A percentile compares a stretch with the other conserved stretches of the same genome.
Conservation (phyloP, 2,888 invertebrate species). For the Chouioia cunea region DNA sequence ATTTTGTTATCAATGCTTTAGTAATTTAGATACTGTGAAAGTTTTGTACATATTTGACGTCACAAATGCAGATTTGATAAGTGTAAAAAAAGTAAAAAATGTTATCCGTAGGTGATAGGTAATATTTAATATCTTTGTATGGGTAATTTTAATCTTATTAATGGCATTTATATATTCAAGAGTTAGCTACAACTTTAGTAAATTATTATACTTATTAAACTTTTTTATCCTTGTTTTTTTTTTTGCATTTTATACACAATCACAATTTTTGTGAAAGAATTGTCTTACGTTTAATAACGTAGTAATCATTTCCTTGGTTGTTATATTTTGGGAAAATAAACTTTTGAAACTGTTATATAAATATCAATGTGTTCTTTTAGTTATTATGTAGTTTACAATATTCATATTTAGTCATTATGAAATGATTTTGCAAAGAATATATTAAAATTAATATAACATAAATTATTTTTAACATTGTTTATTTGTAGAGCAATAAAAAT, state of each 20-base stretch:
- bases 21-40: slow-evolving; percentile 30
- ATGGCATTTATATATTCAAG: slow-evolving; percentile 3
- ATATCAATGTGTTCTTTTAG: slow-evolving; percentile 4
- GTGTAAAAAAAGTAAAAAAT: neutral
- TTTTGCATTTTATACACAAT: slow-evolving; percentile 28
- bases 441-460: slow-evolving; percentile 3
- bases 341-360: slow-evolving; percentile 34
- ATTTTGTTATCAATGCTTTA: slow-evolving; percentile 30
- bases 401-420: neutral
- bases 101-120: slow-evolving; percentile 11
- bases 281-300: slow-evolving; percentile 28
- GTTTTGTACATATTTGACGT: slow-evolving; percentile 43
- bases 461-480: slow-evolving; percentile 41
- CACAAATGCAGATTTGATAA: slow-evolving; percentile 20
- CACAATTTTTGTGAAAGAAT: slow-evolving; percentile 16
- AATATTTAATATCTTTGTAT: slow-evolving; percentile 21
- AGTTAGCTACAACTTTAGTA: slow-evolving; percentile 14
- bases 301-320: slow-evolving; percentile 25
- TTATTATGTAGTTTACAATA: slow-evolving; percentile 5
- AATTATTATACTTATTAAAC: slow-evolving; percentile 9
- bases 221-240: slow-evolving; percentile 20
- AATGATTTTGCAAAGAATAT: neutral
- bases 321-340: slow-evolving; percentile 41
- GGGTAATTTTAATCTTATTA: slow-evolving; percentile 27
- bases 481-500: slow-evolving; percentile 45